phyloP scores from a whole-genome alignment of 2,797 vertebrate species.

The Bovichtus variegatus region DNA sequence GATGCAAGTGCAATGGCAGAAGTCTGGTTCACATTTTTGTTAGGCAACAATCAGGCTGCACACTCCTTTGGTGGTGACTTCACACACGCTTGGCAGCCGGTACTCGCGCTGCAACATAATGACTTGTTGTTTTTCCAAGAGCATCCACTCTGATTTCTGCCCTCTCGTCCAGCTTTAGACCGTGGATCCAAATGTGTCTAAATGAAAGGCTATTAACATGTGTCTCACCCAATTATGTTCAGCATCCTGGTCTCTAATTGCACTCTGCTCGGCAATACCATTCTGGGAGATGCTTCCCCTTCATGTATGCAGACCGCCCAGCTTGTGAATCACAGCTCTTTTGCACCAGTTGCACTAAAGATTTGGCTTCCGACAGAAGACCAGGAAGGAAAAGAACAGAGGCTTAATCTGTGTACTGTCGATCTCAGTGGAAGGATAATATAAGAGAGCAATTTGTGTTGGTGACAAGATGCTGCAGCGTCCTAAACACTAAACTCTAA shows the following conservation, averaged over 20 bases:
- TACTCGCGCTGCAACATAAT: conserved; percentile 47
- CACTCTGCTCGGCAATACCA: conserved; percentile 69
- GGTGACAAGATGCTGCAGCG: neutral
- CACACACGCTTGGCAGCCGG: conserved; percentile 52
- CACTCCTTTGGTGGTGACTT: conserved; percentile 47
- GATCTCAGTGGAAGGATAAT: neutral
- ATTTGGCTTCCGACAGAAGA: neutral
- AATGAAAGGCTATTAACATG: conserved; percentile 81
- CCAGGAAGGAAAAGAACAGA: neutral
- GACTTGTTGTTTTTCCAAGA: conserved; percentile 65
- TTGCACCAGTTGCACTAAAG: conserved; percentile 2
- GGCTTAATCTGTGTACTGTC: neutral
- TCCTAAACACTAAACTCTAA: neutral
- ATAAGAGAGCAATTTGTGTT: neutral
- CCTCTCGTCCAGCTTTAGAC: conserved; percentile 59
- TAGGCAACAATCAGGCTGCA: conserved; percentile 33
- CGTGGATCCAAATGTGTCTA: conserved; percentile 63
- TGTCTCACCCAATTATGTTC: conserved; percentile 80
- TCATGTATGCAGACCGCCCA: conserved; percentile 35
- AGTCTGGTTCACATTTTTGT: conserved; percentile 12
- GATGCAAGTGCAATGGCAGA: conserved; percentile 40
- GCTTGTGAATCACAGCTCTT: conserved; percentile 5
- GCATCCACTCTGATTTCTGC: conserved; percentile 51
- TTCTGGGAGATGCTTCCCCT: conserved; percentile 62
- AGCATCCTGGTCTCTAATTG: conserved; percentile 77